A percentile compares a stretch with the other conserved stretches of the same genome.
Evolutionary conservation across 2,888 invertebrate genomes (phyloP).

Genomic region (Labia minor): DNA sequence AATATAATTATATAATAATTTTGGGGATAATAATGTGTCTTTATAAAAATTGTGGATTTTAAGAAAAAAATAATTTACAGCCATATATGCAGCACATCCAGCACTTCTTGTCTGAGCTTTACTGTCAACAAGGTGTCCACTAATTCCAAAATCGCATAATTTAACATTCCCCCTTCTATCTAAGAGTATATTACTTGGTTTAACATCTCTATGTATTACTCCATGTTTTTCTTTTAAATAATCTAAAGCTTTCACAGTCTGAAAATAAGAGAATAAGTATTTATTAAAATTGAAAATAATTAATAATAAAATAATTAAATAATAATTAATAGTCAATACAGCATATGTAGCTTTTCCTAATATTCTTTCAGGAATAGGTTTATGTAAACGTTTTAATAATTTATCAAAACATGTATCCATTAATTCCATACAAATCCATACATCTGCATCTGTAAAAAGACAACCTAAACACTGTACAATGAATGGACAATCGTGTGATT

Average conservation of each 20-base stretch:
- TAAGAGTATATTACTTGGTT: slow-evolving; percentile 95
- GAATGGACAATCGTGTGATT: slow-evolving; percentile 91
- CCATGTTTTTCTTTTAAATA: slow-evolving; percentile 96
- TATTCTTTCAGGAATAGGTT: slow-evolving; percentile 90
- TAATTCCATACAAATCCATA: slow-evolving; percentile 99
- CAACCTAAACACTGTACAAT: slow-evolving; percentile 96
- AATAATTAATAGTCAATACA: too few relatives aligned
- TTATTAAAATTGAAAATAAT: slow-evolving; percentile 17
- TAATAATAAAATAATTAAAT: slow-evolving; percentile 19
- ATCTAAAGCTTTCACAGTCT: slow-evolving; percentile 92
- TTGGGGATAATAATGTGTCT: too few relatives aligned
- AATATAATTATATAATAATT: background rate
- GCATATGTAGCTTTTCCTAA: slow-evolving; percentile 95
- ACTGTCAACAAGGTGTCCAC: slow-evolving; percentile 93
- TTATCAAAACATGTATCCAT: slow-evolving; percentile 99
- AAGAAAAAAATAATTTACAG: too few relatives aligned
- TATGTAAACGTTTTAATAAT: slow-evolving; percentile 70
- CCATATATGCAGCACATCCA: slow-evolving; percentile 99
- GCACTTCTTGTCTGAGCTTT: slow-evolving; percentile 95
- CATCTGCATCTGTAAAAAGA: slow-evolving; percentile 93
- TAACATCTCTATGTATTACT: slow-evolving; percentile 95
- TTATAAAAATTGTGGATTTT: too few relatives aligned
- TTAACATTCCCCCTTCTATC: slow-evolving; percentile 93
- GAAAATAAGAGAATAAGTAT: slow-evolving; percentile 29
- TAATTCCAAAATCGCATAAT: slow-evolving; percentile 98